phyloP scores from a whole-genome alignment of 2,113 vertebrate genomes.

The Myrmecophaga tridactyla region DNA sequence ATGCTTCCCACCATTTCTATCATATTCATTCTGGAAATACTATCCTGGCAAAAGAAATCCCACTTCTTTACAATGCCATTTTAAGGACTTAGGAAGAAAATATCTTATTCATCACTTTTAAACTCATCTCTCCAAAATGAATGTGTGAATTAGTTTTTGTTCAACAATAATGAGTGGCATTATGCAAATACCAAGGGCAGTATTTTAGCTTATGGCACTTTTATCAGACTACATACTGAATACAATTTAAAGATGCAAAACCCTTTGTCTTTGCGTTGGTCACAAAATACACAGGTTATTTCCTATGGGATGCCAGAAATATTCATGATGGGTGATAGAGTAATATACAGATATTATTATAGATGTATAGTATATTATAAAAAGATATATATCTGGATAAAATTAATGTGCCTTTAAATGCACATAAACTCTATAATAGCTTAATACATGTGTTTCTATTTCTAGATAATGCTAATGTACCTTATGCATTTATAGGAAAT shows the following conservation, averaged over 20 bases:
- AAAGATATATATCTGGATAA: background rate
- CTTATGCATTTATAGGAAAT: background rate
- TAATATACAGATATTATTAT: background rate
- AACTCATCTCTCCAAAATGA: background rate
- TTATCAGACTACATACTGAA: background rate
- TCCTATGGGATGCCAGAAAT: conserved; percentile 12
- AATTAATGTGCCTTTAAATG: conserved; percentile 15
- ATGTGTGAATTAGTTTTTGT: background rate
- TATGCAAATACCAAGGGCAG: background rate
- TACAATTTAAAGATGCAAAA: conserved; percentile 52
- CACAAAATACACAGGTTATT: conserved; percentile 40
- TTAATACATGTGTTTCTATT: background rate
- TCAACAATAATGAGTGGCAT: conserved; percentile 33
- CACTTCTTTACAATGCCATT: conserved; percentile 45
- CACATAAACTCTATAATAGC: conserved; percentile 38
- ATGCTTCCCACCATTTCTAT: background rate
- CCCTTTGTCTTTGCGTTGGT: conserved; percentile 7
- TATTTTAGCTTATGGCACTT: conserved; percentile 50
- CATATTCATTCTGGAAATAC: conserved; percentile 33
- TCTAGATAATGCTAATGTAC: background rate
- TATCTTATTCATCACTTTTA: conserved; percentile 4
- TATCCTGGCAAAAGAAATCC: conserved; percentile 31
- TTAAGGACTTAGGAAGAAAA: background rate
- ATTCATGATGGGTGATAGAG: background rate
- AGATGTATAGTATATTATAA: background rate